Evolutionary conservation across 2,888 invertebrate species (phyloP), one percentile per base, ranked within the genome.

Genomic region (Mayetiola destructor): DNA sequence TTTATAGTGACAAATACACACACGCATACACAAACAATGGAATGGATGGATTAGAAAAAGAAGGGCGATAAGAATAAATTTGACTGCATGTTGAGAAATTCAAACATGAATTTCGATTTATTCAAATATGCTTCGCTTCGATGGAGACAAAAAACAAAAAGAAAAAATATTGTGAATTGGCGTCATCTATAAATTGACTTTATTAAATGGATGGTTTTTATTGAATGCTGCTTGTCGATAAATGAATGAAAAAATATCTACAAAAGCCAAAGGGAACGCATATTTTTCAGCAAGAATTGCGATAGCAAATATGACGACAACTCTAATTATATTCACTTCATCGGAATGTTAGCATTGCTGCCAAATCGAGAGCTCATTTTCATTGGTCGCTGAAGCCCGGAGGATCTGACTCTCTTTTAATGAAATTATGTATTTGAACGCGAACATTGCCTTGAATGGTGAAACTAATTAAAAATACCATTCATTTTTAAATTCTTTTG

Each of bases 381-480:
- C n/a, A n/a, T n/a, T n/a, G n/a, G n/a, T n/a, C n/a, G n/a, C n/a
- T n/a, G n/a, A n/a, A n/a, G n/a, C n/a, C n/a, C n/a, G n/a, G n/a
- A n/a, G n/a, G n/a, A n/a, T n/a, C n/a, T n/a, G n/a, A n/a, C n/a
- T n/a, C n/a, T n/a, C n/a, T n/a, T n/a, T n/a, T n/a, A n/a, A n/a
- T n/a, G n/a, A n/a, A n/a, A n/a, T n/a, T n/a, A n/a, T n/a, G n/a
- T n/a, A n/a, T n/a, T n/a, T n/a, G n/a, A n/a, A n/a, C n/a, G n/a
- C n/a, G n/a, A 12, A 23, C 14, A 42, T 42, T 42, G 12, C 14
- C 23, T 2, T 4, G 23, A 42, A 42, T 12, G 23, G 14, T 14
- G 5, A 23, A 23, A 23, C 48, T 27, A 48, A 48, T 48, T 48
- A 48, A 48, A 48, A 48, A 48, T 48, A 27, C 48, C 27, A 16